Conservation (phyloP, 2,888 invertebrate species). For the Terebella lapidaria region DNA sequence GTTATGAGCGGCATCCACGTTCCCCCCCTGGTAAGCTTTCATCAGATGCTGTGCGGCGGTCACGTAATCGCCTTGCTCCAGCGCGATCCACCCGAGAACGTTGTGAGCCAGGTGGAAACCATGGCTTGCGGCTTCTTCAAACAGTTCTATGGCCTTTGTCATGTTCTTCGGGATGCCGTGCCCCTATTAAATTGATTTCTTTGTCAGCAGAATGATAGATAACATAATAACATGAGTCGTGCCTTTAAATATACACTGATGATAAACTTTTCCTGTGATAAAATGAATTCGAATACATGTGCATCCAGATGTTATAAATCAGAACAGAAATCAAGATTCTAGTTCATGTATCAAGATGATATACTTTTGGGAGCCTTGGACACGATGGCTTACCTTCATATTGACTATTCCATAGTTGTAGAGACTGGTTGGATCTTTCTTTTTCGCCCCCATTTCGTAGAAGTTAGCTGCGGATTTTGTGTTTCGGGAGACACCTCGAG, state of each 20-base stretch:
- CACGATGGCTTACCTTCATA: constrained; percentile 34
- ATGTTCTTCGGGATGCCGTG: constrained; percentile 40
- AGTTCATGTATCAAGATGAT: no score
- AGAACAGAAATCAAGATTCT: no score
- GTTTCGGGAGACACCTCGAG: constrained; percentile 47
- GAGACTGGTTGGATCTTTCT: constrained; percentile 39
- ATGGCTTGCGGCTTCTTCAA: constrained; percentile 40
- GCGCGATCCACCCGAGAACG: constrained; percentile 48
- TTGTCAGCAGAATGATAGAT: neutral
- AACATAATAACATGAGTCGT: no score
- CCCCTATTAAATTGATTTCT: no score
- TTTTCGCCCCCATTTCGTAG: constrained; percentile 42
- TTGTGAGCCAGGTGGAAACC: constrained; percentile 34
- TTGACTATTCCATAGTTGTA: constrained; percentile 48
- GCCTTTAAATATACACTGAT: no score
- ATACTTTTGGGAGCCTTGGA: no score
- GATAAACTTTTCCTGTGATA: no score
- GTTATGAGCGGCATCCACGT: constrained; percentile 43
- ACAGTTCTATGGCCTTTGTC: constrained; percentile 32
- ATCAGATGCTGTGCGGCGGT: constrained; percentile 38
- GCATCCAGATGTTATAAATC: no score
- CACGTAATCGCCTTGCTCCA: constrained; percentile 34
- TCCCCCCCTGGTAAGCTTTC: constrained; percentile 31
- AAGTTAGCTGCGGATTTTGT: constrained; percentile 41
- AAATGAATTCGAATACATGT: no score